A percentile compares a stretch with the other conserved stretches of the same genome.
Conservation (phyloP, 2,888 invertebrate genomes). For the Platycnemis pennipes region DNA sequence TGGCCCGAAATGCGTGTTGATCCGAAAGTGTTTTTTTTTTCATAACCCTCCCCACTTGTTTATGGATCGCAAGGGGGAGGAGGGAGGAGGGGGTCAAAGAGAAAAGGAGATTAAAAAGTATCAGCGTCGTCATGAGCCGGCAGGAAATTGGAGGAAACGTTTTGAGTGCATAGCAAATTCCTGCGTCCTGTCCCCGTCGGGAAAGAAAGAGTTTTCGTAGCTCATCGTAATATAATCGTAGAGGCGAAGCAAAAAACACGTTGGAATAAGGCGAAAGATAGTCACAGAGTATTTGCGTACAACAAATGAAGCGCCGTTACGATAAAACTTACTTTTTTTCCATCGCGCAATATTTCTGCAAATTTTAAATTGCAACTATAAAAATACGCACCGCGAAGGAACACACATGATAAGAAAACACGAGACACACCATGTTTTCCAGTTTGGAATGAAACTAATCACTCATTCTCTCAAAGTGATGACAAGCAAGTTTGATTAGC, state of each 20-base stretch:
- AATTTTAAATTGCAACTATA: too few species aligned
- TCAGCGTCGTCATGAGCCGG: slow-evolving; percentile 18
- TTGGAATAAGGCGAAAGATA: neutral
- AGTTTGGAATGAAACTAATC: too few species aligned
- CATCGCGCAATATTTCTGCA: too few species aligned
- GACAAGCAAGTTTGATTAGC: too few species aligned
- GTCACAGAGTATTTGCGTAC: too few species aligned
- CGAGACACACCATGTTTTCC: too few species aligned
- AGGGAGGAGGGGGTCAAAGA: neutral
- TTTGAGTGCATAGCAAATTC: slow-evolving; percentile 59
- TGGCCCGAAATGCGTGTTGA: neutral
- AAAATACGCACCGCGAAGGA: too few species aligned
- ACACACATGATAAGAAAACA: too few species aligned
- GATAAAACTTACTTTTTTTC: too few species aligned
- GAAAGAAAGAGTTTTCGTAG: neutral
- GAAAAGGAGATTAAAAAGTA: neutral
- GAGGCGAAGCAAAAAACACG: neutral
- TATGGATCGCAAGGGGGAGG: neutral
- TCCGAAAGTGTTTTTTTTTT: neutral
- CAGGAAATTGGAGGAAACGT: slow-evolving; percentile 48
- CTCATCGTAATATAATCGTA: neutral
- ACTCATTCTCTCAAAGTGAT: too few species aligned
- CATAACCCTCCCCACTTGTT: neutral
- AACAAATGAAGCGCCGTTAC: too few species aligned
- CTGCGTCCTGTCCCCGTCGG: neutral